A percentile compares a stretch with the other conserved stretches of the same genome.
phyloP scores from a whole-genome alignment of 2,797 vertebrate genomes.

The Etheostoma nigrum region DNA sequence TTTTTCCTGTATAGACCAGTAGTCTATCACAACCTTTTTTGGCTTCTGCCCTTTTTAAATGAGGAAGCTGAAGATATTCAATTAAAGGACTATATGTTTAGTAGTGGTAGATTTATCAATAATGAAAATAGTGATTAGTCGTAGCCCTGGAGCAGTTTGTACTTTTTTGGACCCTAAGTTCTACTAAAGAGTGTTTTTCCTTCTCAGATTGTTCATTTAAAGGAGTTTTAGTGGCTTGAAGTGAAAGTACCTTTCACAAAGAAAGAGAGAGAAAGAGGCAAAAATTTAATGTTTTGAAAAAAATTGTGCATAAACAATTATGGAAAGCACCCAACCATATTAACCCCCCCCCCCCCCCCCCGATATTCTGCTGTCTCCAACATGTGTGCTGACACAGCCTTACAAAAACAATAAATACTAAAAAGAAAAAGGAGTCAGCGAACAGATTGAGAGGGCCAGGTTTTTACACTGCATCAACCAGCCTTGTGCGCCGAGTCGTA shows the following conservation, averaged over 20 bases:
- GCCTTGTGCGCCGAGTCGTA: slow-evolving; percentile 61
- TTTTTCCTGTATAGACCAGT: not conserved
- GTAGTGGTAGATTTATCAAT: too few relatives aligned
- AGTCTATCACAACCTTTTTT: not conserved
- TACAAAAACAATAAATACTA: slow-evolving; percentile 29
- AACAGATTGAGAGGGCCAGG: slow-evolving; percentile 55
- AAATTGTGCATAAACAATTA: not conserved
- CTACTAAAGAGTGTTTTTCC: rapidly evolving
- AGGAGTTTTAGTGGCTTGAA: not conserved
- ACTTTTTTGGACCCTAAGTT: not conserved
- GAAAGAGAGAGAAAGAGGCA: not conserved
- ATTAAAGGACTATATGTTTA: too few relatives aligned
- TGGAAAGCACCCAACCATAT: not conserved
- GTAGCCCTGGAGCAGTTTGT: not conserved
- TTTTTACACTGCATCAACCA: slow-evolving; percentile 62
- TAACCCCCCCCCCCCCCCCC: not conserved
- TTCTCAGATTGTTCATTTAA: not conserved
- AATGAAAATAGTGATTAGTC: too few relatives aligned
- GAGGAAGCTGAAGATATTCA: not conserved
- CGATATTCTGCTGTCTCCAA: not conserved
- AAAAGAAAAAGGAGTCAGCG: slow-evolving; percentile 17
- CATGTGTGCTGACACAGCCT: slow-evolving; percentile 42
- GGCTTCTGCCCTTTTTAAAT: not conserved
- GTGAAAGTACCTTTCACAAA: not conserved
- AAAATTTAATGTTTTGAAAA: not conserved